Evolutionary conservation across 37 sponge, comb jelly and placozoan genomes (phyloP).

Genomic region (Lycopodina hypogea): DNA sequence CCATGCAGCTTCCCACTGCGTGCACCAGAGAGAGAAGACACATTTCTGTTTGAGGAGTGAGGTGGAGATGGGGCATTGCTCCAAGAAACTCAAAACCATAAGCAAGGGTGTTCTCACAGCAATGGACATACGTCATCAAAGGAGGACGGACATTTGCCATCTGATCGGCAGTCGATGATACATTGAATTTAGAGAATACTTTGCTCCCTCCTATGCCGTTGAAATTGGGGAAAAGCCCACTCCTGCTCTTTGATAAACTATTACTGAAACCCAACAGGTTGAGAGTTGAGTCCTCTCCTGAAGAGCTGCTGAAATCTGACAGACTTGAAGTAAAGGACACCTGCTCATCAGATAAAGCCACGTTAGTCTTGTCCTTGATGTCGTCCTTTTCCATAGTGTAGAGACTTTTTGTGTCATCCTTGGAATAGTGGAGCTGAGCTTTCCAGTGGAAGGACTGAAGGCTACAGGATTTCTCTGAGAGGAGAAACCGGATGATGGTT

Average conservation of each 20-base stretch:
- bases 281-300: neutral
- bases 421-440: conserved; percentile 19
- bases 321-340: neutral
- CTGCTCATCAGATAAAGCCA: neutral
- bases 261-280: conserved; percentile 35
- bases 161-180: conserved; percentile 10
- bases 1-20: neutral
- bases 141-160: neutral
- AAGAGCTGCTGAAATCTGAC: neutral
- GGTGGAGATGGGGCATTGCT: neutral
- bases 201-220: neutral
- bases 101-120: conserved; percentile 17
- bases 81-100: conserved; percentile 62
- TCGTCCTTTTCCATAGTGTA: neutral
- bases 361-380: neutral
- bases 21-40: conserved; percentile 23
- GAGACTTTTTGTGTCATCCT: neutral
- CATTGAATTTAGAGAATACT: neutral
- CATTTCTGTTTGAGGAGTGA: conserved; percentile 41
- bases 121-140: conserved; percentile 39
- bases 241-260: conserved; percentile 14
- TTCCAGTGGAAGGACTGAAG: conserved; percentile 21
- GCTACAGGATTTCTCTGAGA: neutral
- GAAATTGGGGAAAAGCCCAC: neutral
- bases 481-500: neutral